Evolutionary conservation across 2,888 invertebrate genomes (phyloP).

Genomic region (Morpho helenor): DNA sequence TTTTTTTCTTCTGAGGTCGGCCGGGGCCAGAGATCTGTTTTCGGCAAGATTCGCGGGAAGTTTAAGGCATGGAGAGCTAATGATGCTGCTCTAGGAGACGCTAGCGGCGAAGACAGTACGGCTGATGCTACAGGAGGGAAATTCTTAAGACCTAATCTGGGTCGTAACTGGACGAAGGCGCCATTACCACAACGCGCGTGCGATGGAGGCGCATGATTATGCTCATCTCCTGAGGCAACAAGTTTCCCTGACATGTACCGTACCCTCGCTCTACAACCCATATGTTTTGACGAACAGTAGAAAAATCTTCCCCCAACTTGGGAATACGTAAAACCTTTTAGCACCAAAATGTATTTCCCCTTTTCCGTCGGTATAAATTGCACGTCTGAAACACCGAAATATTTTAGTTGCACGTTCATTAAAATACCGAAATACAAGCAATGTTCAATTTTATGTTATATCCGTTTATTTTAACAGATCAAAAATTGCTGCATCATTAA

Average conservation of each 20-base stretch:
- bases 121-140: constrained; percentile 34
- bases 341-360: constrained; percentile 69
- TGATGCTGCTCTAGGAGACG: constrained; percentile 50
- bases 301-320: constrained; percentile 74
- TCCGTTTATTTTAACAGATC: too few relatives aligned
- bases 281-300: constrained; percentile 73
- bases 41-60: constrained; percentile 63
- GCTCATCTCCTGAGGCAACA: constrained; percentile 61
- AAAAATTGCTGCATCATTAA: too few relatives aligned
- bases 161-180: constrained; percentile 68
- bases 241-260: constrained; percentile 58
- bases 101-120: constrained; percentile 47
- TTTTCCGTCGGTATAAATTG: constrained; percentile 76
- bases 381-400: constrained; percentile 54
- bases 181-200: constrained; percentile 73
- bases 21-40: constrained; percentile 64
- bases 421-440: constrained; percentile 14
- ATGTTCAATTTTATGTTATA: too few relatives aligned
- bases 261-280: constrained; percentile 68
- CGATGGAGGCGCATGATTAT: constrained; percentile 69
- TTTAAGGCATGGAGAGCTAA: constrained; percentile 61
- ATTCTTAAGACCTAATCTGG: constrained; percentile 38
- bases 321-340: constrained; percentile 69
- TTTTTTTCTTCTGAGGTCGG: constrained; percentile 53
- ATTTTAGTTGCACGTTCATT: constrained; percentile 29